Conservation (phyloP, 2,797 vertebrate genomes). For the Triplophysa bombifrons region DNA sequence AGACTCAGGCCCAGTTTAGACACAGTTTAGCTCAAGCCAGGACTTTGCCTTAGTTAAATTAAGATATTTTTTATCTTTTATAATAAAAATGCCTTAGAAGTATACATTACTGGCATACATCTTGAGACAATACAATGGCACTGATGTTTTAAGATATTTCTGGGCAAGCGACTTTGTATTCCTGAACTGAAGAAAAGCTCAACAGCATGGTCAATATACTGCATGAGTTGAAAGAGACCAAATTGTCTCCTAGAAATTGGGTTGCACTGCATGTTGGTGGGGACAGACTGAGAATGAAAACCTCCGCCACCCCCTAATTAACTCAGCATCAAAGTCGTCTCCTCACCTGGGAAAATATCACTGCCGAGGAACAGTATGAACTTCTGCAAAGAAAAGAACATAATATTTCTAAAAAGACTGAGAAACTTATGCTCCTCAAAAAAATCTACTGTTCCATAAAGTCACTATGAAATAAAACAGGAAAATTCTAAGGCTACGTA, state of each 20-base stretch:
- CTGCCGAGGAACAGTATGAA: neutral
- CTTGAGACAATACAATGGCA: too few relatives aligned
- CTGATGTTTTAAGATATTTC: too few relatives aligned
- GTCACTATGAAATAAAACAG: too few relatives aligned
- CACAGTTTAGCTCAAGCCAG: too few relatives aligned
- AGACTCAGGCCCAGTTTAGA: too few relatives aligned
- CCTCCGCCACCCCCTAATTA: slow-evolving; percentile 16
- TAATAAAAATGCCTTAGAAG: too few relatives aligned
- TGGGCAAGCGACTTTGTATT: neutral
- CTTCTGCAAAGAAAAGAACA: slow-evolving; percentile 12
- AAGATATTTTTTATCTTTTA: too few relatives aligned
- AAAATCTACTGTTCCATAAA: neutral
- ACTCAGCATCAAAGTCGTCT: slow-evolving; percentile 17
- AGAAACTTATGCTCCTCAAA: neutral
- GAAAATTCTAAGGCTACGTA: too few relatives aligned
- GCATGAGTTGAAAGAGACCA: slow-evolving; percentile 6
- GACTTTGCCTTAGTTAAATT: too few relatives aligned
- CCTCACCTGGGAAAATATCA: slow-evolving; percentile 15
- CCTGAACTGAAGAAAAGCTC: slow-evolving; percentile 6
- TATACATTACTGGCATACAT: too few relatives aligned
- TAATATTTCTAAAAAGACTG: neutral
- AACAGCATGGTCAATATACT: neutral
- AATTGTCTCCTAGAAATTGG: neutral
- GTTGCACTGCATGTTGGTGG: neutral
- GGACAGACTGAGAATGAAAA: slow-evolving; percentile 6